Conservation (phyloP, 1,140 invertebrate genomes). For the Hormaphis cornu region DNA sequence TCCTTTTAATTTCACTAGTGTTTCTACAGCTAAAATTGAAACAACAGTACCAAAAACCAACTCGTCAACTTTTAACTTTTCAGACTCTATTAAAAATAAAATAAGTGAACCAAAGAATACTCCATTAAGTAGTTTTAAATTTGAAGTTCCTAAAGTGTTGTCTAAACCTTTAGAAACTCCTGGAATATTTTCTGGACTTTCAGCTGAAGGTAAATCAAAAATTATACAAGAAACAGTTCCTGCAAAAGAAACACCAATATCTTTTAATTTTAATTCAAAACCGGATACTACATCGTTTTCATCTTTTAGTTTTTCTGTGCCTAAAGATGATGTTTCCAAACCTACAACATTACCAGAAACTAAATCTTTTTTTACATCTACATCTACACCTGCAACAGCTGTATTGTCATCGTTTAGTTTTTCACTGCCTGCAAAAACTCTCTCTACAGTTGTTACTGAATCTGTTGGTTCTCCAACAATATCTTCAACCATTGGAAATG, state of each 20-base stretch:
- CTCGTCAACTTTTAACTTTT: neutral
- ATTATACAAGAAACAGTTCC: neutral
- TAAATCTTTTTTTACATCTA: neutral
- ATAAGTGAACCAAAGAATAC: neutral
- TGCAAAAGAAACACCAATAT: neutral
- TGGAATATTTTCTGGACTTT: neutral
- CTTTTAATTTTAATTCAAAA: conserved; percentile 19
- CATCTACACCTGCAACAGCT: neutral
- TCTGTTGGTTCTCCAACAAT: neutral
- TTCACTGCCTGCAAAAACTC: neutral
- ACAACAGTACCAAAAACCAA: neutral
- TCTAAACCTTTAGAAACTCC: neutral
- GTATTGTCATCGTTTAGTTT: neutral
- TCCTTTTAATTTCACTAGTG: neutral
- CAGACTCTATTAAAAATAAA: conserved; percentile 13
- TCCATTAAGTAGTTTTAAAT: neutral
- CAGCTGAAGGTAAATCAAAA: neutral
- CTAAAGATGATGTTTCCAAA: neutral
- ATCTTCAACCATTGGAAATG: neutral
- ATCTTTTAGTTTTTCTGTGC: neutral
- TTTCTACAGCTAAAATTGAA: neutral
- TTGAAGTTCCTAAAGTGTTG: neutral
- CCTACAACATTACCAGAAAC: neutral
- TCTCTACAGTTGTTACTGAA: neutral
- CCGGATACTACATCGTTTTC: neutral